These are phyloP conservation scores for Megaleporinus macrocephalus DNA, from an alignment of 2,113 vertebrate genomes.

Conservation along the genomic window DNA sequence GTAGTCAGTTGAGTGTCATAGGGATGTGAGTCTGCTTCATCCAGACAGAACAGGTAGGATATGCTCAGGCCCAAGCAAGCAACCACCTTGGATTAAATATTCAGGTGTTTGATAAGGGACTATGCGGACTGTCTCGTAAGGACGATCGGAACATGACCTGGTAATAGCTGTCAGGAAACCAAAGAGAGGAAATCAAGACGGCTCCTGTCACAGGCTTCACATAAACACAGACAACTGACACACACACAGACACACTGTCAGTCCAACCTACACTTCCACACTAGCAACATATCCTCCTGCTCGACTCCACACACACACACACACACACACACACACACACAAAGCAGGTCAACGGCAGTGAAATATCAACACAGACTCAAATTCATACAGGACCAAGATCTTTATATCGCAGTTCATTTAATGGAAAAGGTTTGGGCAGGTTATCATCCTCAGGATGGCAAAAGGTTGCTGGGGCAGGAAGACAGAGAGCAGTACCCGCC, in stretches of 20 bases:
- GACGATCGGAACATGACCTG: conserved; percentile 77
- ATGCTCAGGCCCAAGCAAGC: conserved; percentile 55
- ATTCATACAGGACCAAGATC: background rate
- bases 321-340: background rate
- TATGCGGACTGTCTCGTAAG: conserved; percentile 61
- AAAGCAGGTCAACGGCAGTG: background rate
- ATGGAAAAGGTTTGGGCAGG: background rate
- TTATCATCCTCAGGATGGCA: background rate
- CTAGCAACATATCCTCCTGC: background rate
- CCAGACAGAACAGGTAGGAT: conserved; percentile 44
- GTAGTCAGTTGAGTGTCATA: too few relatives aligned
- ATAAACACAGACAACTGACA: conserved; percentile 20
- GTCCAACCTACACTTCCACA: background rate
- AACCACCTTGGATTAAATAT: conserved; percentile 72
- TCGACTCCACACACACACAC: background rate
- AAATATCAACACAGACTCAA: conserved; percentile 11
- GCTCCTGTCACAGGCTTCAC: conserved; percentile 47
- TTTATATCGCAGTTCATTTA: background rate
- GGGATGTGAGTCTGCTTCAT: conserved; percentile 39
- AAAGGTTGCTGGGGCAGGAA: conserved; percentile 17
- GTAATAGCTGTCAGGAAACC: conserved; percentile 69
- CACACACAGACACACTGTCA: background rate
- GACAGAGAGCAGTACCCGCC: background rate
- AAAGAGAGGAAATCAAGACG: conserved; percentile 70
- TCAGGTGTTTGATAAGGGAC: conserved; percentile 77